Percentiles rank a stretch among this genome's conserved stretches.
These are phyloP conservation scores for Anas bahamensis DNA, from an alignment of 2,797 vertebrate genomes.

Conservation along the genomic window DNA sequence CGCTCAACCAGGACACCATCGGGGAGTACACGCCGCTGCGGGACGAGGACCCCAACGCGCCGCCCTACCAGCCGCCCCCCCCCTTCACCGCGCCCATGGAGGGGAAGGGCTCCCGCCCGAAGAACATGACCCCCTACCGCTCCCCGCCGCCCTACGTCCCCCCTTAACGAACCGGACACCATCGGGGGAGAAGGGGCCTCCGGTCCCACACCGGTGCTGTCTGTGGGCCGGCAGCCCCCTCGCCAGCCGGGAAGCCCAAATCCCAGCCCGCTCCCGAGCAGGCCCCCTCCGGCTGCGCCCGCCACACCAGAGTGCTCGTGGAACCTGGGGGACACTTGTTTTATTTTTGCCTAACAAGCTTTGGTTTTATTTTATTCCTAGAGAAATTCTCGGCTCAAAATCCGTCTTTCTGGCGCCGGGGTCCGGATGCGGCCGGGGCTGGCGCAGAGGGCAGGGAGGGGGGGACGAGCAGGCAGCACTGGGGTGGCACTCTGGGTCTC, in stretches of 20 bases:
- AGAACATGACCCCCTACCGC: constrained; percentile 99
- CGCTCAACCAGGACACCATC: constrained; percentile 92
- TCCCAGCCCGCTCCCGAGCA: constrained; percentile 69
- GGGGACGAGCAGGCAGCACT: constrained; percentile 83
- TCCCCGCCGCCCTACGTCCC: constrained; percentile 98
- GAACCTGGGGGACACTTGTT: constrained; percentile 77
- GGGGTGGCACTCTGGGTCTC: constrained; percentile 84
- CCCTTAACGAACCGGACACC: constrained; percentile 87
- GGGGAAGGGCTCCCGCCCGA: constrained; percentile 97
- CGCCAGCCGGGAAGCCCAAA: constrained; percentile 75
- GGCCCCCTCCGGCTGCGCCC: constrained; percentile 44
- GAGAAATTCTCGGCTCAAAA: constrained; percentile 80
- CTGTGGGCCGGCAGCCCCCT: constrained; percentile 79
- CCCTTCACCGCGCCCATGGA: constrained; percentile 97
- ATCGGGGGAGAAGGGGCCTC: constrained; percentile 84
- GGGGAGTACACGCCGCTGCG: constrained; percentile 94
- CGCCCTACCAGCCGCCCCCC: constrained; percentile 97
- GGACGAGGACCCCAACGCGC: constrained; percentile 94
- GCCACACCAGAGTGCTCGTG: constrained; percentile 60
- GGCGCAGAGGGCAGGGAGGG: constrained; percentile 41
- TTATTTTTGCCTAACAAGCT: constrained; percentile 89
- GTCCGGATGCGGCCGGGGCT: constrained; percentile 75
- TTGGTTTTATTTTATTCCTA: constrained; percentile 87
- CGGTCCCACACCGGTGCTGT: constrained; percentile 88
- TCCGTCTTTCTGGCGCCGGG: constrained; percentile 75